Conservation (phyloP, 2,888 invertebrate genomes). For the Aricia artaxerxes region DNA sequence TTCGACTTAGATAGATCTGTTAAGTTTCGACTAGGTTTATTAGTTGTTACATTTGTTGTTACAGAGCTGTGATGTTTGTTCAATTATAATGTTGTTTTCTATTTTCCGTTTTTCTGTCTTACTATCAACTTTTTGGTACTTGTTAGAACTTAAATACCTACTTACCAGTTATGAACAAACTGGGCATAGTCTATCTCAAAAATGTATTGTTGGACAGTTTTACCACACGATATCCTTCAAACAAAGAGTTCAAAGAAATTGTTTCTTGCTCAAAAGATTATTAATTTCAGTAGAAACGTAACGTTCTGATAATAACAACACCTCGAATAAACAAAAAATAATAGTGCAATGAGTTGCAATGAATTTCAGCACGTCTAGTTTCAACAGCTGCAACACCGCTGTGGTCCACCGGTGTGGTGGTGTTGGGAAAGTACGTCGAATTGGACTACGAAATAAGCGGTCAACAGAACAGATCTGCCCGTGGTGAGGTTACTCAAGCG, state of each 20-base stretch:
- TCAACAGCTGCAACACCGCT: constrained; percentile 74
- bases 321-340: not conserved
- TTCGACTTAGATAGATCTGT: constrained; percentile 48
- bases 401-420: constrained; percentile 48
- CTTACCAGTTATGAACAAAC: too few species aligned
- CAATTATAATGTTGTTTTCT: constrained; percentile 50
- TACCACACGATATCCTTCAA: too few species aligned
- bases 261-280: too few species aligned
- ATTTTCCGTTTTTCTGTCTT: not conserved
- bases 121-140: not conserved
- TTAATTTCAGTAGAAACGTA: too few species aligned
- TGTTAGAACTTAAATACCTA: too few species aligned
- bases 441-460: constrained; percentile 72
- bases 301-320: too few species aligned
- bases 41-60: constrained; percentile 53
- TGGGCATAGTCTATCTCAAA: too few species aligned
- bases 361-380: constrained; percentile 60
- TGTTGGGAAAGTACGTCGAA: constrained; percentile 77
- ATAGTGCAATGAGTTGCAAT: not conserved
- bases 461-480: constrained; percentile 67
- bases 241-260: too few species aligned
- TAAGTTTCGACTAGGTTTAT: constrained; percentile 59
- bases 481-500: constrained; percentile 64
- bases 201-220: too few species aligned
- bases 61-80: constrained; percentile 64